Base-by-base conservation (phyloP, 1,140 invertebrate genomes). In the Drosophila nigrodunni region DNA sequence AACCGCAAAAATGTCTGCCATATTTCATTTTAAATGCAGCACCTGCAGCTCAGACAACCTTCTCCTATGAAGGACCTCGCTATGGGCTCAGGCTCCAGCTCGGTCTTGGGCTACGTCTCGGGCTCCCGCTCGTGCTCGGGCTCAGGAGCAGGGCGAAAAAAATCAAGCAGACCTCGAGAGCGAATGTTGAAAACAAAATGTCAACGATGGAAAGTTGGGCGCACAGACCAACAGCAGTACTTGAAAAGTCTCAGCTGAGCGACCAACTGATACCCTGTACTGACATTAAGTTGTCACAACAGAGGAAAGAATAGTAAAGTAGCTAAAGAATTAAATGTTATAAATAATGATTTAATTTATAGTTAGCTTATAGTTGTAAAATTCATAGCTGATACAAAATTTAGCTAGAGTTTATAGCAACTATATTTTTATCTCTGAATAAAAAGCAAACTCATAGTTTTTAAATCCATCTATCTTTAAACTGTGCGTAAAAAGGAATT, bases 1-100 rank as follows among this genome's bases (percentile, higher is more conserved):
- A 75, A 72, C 80, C 83, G 80, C 80, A 80, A 89, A 87, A 87
- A 83, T 83, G 83, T 66, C 80, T 88, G 80, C 83, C 83, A 88
- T 88, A 88, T 88, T 88, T 82, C 83, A 89, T 88, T 89, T 83
- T 77, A 80, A 80, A 80, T 89, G 77, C 83, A 88, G 85, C 86
- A 89, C 85, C 85, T 88, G 85, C 85, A 88, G 77, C 83, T 66
- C 72, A 64, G 70, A 57, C 66, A 55, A 44, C 41, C 65, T 52
- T 39, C 57, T 37, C 18, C 35, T 54, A n/a, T 39, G 34, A 43
- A 37, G 59, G 58, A 34, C 46, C 18, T 46, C 2, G 25, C 25
- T 6, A 30, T 30, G 25, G 52, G 52, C 54, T 54, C 46, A 49
- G 52, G 44, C 44, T 30, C 25, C 25, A 5, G 25, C 25, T 30